Evolutionary conservation across 2,113 vertebrate genomes (phyloP).

Genomic region (Struthidea cinerea): DNA sequence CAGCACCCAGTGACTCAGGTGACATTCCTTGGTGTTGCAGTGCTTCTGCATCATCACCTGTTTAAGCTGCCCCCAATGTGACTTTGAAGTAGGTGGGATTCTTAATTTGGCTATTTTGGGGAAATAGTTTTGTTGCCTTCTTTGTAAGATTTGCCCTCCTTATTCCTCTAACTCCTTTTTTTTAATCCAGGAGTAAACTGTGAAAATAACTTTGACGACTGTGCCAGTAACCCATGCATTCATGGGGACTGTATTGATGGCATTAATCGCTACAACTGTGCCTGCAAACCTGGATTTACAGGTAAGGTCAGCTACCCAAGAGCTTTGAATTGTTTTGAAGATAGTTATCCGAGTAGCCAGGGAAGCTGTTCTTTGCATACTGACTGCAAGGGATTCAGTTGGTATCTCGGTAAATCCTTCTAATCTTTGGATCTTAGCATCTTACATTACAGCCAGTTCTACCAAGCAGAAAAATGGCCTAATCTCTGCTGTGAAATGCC

Average conservation of each 20-base stretch:
- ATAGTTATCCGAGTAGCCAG: background rate
- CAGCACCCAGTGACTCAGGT: background rate
- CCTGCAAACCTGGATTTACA: constrained; percentile 87
- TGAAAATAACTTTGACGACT: constrained; percentile 91
- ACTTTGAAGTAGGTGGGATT: background rate
- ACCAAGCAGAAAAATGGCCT: background rate
- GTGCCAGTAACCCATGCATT: constrained; percentile 85
- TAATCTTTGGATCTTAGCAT: constrained; percentile 17
- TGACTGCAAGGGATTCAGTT: background rate
- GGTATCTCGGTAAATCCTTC: background rate
- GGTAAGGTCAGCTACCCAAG: constrained; percentile 67
- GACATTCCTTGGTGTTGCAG: background rate
- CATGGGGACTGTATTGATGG: constrained; percentile 87
- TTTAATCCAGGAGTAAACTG: constrained; percentile 83
- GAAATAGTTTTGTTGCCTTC: background rate
- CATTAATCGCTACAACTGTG: constrained; percentile 87
- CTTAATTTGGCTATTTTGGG: background rate
- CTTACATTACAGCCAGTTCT: background rate
- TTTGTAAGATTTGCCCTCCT: background rate
- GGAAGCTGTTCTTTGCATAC: background rate
- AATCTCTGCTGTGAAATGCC: constrained; percentile 27
- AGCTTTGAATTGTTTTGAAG: background rate
- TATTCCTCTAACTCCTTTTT: background rate
- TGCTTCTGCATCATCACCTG: background rate
- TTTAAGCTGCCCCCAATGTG: background rate